These are phyloP conservation scores for Plumapathes pennacea DNA, from an alignment of 92 coral and sea anemone genomes.

Conservation along the genomic window DNA sequence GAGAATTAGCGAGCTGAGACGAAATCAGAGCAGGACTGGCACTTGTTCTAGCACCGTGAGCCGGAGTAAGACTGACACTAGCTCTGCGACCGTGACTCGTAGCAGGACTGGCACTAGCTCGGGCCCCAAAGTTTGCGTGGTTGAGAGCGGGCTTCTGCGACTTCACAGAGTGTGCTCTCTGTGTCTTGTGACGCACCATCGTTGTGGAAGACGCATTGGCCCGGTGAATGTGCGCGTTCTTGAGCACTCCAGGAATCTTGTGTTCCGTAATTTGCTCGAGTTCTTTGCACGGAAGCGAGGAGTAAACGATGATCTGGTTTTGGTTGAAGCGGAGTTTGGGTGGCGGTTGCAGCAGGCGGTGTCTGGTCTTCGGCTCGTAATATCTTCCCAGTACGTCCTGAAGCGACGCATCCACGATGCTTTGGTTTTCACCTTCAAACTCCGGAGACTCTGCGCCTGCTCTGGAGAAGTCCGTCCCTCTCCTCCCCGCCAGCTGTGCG, in stretches of 20 bases:
- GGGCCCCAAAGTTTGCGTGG: too few species aligned
- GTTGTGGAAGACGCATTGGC: too few species aligned
- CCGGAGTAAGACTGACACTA: too few species aligned
- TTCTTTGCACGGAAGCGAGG: conserved; percentile 85
- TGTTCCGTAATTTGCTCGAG: conserved; percentile 80
- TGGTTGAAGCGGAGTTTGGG: conserved; percentile 85
- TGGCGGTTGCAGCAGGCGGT: conserved; percentile 76
- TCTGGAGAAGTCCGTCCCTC: not conserved
- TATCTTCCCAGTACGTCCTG: conserved; percentile 79
- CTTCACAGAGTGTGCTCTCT: too few species aligned
- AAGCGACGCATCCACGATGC: conserved; percentile 46
- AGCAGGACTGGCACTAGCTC: too few species aligned
- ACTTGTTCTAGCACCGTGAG: too few species aligned
- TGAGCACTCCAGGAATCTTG: conserved; percentile 67
- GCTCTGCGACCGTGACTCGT: too few species aligned
- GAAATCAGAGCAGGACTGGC: too few species aligned
- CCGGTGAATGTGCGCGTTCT: too few species aligned
- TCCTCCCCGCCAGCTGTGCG: conserved; percentile 42
- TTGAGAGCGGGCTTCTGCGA: too few species aligned
- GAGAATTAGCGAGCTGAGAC: too few species aligned
- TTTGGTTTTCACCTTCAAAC: conserved; percentile 20
- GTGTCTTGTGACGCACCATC: too few species aligned
- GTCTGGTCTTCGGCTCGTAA: conserved; percentile 84
- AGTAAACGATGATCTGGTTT: conserved; percentile 87
- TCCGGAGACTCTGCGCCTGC: conserved; percentile 25